Evolutionary conservation across 2,888 invertebrate species (phyloP).

Genomic region (Athalia circularis): DNA sequence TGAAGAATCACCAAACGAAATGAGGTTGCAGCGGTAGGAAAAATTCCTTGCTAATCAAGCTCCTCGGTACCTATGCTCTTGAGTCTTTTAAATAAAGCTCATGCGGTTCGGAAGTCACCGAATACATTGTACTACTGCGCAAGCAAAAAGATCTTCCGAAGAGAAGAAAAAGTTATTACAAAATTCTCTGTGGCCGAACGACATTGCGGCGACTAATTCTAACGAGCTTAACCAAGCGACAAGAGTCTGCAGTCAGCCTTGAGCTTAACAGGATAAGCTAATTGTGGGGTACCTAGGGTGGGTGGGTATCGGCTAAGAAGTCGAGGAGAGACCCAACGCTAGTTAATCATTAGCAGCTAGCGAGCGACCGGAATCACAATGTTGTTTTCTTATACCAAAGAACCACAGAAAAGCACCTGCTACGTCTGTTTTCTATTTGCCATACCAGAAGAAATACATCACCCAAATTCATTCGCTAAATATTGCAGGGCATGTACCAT

Average conservation of each 20-base stretch:
- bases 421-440: conserved; percentile 32
- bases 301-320: conserved; percentile 72
- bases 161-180: conserved; percentile 45
- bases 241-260: conserved; percentile 44
- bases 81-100: conserved; percentile 28
- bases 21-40: conserved; percentile 6
- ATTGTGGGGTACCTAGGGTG: conserved; percentile 65
- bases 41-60: conserved; percentile 38
- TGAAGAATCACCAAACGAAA: not conserved
- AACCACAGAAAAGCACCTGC: conserved; percentile 34
- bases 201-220: conserved; percentile 43
- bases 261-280: conserved; percentile 74
- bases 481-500: not conserved
- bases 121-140: not conserved
- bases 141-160: conserved; percentile 42
- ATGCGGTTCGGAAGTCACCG: not conserved
- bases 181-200: conserved; percentile 41
- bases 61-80: conserved; percentile 25
- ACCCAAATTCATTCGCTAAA: not conserved
- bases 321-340: conserved; percentile 57
- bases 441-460: not conserved
- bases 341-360: conserved; percentile 72
- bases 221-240: conserved; percentile 44
- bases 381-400: conserved; percentile 65
- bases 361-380: conserved; percentile 73